Evolutionary conservation across 2,113 vertebrate species (phyloP).

Genomic region (Aphyosemion australe): DNA sequence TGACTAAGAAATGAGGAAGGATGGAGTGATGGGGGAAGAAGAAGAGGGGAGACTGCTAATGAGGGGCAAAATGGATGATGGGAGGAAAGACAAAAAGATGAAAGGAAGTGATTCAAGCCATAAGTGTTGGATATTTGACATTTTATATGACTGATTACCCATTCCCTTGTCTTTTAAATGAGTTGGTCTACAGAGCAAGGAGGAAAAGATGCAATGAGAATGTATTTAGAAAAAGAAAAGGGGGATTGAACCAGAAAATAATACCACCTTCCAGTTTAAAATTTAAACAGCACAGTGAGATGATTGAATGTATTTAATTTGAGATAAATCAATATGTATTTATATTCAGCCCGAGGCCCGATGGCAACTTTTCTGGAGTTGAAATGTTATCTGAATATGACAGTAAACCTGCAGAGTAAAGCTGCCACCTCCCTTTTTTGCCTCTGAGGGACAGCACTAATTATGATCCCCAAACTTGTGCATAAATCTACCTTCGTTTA

Average conservation of each 20-base stretch:
- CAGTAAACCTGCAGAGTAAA: conserved; percentile 34
- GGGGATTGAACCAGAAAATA: background rate
- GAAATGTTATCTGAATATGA: conserved; percentile 32
- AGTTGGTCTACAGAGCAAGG: conserved; percentile 9
- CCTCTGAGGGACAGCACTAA: conserved; percentile 38
- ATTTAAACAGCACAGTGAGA: background rate
- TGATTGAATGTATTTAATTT: conserved; percentile 12
- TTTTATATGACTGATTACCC: conserved; percentile 50
- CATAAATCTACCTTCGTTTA: conserved; percentile 50
- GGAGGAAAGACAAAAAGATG: conserved; percentile 24
- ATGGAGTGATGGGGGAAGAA: conserved; percentile 59
- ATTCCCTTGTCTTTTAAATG: conserved; percentile 29
- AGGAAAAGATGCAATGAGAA: conserved; percentile 2
- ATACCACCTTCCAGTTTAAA: conserved; percentile 1
- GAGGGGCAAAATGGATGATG: conserved; percentile 50
- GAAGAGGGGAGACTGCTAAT: conserved; percentile 73
- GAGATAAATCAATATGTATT: conserved; percentile 5
- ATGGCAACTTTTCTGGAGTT: background rate
- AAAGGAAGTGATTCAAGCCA: conserved; percentile 29
- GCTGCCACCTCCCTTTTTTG: conserved; percentile 28
- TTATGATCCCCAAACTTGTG: conserved; percentile 50
- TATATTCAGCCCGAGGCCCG: conserved; percentile 16
- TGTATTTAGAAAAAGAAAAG: background rate
- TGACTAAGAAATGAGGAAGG: conserved; percentile 75
- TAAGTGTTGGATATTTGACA: conserved; percentile 63